Evolutionary conservation across 2,888 invertebrate species (phyloP), one percentile per base, ranked within the genome.

Genomic region (Ectemnius continuus): DNA sequence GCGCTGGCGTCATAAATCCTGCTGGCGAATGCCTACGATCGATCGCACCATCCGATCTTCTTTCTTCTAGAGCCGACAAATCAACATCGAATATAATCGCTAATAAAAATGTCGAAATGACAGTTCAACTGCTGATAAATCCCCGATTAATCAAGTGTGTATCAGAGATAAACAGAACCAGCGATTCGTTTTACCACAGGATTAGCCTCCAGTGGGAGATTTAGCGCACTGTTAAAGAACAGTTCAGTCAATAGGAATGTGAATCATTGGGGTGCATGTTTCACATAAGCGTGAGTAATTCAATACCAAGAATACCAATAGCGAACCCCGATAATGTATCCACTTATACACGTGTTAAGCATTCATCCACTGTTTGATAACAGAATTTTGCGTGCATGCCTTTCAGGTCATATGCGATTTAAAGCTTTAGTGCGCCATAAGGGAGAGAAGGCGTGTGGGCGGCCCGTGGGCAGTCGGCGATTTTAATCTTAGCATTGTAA

Each of bases 401-500:
- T 74, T 78, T 60, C 75, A 68, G 67, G 61, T 45, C 68, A 68
- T 67, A 67, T 63, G 76, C 75, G 60, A 80, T 76, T 80, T 78
- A 73, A 80, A 82, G 76, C 72, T 80, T 82, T 82, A 82, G 78
- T 82, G 70, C 65, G 59, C 56, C 58, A 56, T 52, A 28, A 66
- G 73, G 61, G 56, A 61, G 20, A 59, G 67, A 66, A 58, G 57
- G 64, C 23, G 36, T 28, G 52, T 56, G 52, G 61, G 20, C 65
- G 66, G 47, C 57, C 66, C 48, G 61, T 52, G 23, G 66, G 63
- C 77, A 66, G 61, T 61, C 16, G 23, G 46, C 64, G 83, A 82
- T 82, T 80, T 76, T 75, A 82, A 82, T 82, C 82, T 80, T 68
- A 61, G 56, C 73, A 70, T 76, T 74, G 75, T 82, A 82, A 82